These are phyloP conservation scores for Bombyx mandarina DNA, from an alignment of 1,140 invertebrate species.

Conservation along the genomic window DNA sequence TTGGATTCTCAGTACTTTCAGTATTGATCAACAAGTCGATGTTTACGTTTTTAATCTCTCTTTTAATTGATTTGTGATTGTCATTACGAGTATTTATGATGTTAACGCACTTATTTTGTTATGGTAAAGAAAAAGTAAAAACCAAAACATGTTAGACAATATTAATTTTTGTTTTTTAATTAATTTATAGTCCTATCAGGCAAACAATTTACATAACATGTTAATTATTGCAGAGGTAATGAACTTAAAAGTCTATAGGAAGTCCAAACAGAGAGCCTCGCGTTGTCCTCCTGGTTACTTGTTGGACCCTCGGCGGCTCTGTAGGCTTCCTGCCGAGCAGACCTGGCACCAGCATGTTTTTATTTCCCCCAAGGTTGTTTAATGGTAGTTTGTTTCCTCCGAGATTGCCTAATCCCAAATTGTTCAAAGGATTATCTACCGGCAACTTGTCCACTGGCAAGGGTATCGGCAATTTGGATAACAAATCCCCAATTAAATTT, in stretches of 20 bases:
- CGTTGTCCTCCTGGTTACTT: slow-evolving; percentile 1
- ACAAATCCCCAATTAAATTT: slow-evolving; percentile 33
- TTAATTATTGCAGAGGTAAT: background rate
- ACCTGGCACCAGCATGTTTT: background rate
- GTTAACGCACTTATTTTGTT: no score
- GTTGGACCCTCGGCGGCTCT: background rate
- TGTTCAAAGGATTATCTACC: background rate
- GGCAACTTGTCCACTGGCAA: slow-evolving; percentile 4
- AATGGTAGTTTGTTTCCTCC: background rate
- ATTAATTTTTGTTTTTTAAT: background rate
- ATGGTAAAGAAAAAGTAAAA: no score
- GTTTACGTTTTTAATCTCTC: no score
- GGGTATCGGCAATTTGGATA: slow-evolving; percentile 23
- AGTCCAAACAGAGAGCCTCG: background rate
- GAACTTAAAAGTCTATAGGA: slow-evolving; percentile 6
- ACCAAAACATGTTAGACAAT: background rate
- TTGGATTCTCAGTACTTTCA: no score
- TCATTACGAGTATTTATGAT: no score
- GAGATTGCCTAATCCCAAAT: background rate
- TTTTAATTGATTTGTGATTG: no score
- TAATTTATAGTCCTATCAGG: background rate
- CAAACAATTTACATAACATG: background rate
- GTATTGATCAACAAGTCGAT: no score
- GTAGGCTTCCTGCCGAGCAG: slow-evolving; percentile 3
- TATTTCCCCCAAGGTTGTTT: background rate